phyloP scores from a whole-genome alignment of 2,888 invertebrate genomes.

The Trachelus iudaicus region DNA sequence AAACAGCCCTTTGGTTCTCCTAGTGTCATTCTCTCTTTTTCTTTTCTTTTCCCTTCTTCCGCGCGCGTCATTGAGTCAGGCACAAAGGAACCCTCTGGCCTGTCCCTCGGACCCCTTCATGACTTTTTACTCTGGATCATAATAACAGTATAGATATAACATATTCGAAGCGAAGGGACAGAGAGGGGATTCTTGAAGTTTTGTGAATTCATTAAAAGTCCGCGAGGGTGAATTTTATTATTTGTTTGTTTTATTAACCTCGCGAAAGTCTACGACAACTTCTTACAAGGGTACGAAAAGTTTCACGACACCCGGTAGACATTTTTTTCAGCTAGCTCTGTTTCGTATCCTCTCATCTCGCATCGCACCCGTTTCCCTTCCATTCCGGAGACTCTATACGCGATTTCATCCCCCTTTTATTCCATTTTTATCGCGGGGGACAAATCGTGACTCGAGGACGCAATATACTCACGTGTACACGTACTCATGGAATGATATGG shows the following conservation, averaged over 20 bases:
- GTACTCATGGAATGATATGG: background rate
- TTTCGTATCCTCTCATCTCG: constrained; percentile 15
- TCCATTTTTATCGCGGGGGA: constrained; percentile 14
- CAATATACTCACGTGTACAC: background rate
- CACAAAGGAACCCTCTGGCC: background rate
- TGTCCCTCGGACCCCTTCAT: background rate
- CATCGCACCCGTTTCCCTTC: constrained; percentile 23
- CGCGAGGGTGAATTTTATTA: background rate
- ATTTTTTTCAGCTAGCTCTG: background rate
- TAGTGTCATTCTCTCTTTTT: background rate
- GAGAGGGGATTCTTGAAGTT: background rate
- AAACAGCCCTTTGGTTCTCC: background rate
- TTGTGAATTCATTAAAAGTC: background rate
- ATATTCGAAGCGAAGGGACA: background rate
- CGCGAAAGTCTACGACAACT: too few relatives aligned
- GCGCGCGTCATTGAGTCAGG: background rate
- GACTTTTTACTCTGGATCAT: background rate
- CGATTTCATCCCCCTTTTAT: constrained; percentile 9
- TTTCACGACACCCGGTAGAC: background rate
- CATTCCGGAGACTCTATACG: constrained; percentile 14
- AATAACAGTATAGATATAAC: background rate
- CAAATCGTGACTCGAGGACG: background rate
- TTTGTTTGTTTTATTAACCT: background rate
- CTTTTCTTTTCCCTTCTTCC: background rate
- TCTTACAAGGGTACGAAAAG: background rate